Conservation (phyloP, 2,888 invertebrate species). For the Drosophila borealis region DNA sequence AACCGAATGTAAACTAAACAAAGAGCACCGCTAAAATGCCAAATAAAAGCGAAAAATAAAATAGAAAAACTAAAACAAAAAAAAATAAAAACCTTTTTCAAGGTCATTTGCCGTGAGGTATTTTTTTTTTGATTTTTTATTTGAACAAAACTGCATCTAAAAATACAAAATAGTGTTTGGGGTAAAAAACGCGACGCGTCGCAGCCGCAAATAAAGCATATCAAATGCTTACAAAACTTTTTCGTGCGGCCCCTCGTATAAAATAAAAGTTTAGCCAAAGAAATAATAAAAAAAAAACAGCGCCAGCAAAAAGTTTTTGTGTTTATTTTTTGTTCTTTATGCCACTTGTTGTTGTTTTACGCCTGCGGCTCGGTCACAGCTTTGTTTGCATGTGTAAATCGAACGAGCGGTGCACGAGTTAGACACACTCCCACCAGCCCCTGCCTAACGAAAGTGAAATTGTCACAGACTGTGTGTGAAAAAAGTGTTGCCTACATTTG, state of each 20-base stretch:
- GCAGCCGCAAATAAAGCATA: slow-evolving; percentile 43
- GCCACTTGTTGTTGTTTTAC: slow-evolving; percentile 17
- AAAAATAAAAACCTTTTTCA: slow-evolving; percentile 51
- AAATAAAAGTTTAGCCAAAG: slow-evolving; percentile 69
- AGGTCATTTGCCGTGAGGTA: slow-evolving; percentile 59
- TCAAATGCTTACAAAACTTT: slow-evolving; percentile 47
- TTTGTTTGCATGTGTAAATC: slow-evolving; percentile 52
- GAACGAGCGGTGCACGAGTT: slow-evolving; percentile 53
- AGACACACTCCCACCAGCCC: slow-evolving; percentile 44
- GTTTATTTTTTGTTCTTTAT: slow-evolving; percentile 20
- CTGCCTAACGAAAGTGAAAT: slow-evolving; percentile 64
- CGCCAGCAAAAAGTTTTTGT: slow-evolving; percentile 43
- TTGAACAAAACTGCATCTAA: slow-evolving; percentile 58
- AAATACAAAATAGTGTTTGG: slow-evolving; percentile 44
- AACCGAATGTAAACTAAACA: slow-evolving; percentile 60
- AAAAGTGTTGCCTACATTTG: slow-evolving; percentile 64
- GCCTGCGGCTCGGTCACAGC: slow-evolving; percentile 21
- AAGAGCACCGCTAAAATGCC: slow-evolving; percentile 39
- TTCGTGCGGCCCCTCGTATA: slow-evolving; percentile 49
- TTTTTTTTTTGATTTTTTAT: slow-evolving; percentile 33
- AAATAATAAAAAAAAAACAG: slow-evolving; percentile 31
- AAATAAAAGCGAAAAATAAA: slow-evolving; percentile 39
- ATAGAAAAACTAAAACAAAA: slow-evolving; percentile 29
- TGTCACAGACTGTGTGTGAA: slow-evolving; percentile 19
- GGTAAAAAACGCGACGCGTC: slow-evolving; percentile 26